Conservation (phyloP, 2,888 invertebrate genomes). For the Tinea trinotella region DNA sequence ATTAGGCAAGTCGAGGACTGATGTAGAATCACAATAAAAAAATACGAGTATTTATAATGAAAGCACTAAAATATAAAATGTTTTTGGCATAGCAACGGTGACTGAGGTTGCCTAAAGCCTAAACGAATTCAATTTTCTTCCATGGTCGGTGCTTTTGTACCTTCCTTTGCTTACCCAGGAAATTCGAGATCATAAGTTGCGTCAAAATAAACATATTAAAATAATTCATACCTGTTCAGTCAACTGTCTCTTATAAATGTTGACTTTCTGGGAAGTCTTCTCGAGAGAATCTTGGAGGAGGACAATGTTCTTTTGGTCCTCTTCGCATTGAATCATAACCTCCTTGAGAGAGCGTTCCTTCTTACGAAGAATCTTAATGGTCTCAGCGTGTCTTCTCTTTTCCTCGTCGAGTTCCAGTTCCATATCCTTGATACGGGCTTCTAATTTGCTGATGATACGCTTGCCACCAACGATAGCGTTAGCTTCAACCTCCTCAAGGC, state of each 20-base stretch:
- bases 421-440: slow-evolving; percentile 94
- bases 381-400: slow-evolving; percentile 96
- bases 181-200: too few relatives aligned
- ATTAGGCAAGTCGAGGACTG: too few relatives aligned
- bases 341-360: slow-evolving; percentile 98
- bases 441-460: slow-evolving; percentile 97
- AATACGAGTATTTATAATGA: too few relatives aligned
- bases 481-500: slow-evolving; percentile 96
- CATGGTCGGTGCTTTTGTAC: too few relatives aligned
- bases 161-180: too few relatives aligned
- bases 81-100: too few relatives aligned
- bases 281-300: slow-evolving; percentile 93
- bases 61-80: too few relatives aligned
- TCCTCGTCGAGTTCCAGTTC: slow-evolving; percentile 97
- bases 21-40: too few relatives aligned
- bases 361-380: slow-evolving; percentile 97
- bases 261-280: slow-evolving; percentile 89
- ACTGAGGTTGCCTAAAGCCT: too few relatives aligned
- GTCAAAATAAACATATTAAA: too few relatives aligned
- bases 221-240: slow-evolving; percentile 81
- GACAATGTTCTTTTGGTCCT: slow-evolving; percentile 95
- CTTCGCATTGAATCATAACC: slow-evolving; percentile 94
- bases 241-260: slow-evolving; percentile 96
- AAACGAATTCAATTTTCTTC: too few relatives aligned
- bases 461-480: slow-evolving; percentile 97